Evolutionary conservation across 2,797 vertebrate species (phyloP), one percentile per base, ranked within the genome.

Genomic region (Naso thynnoides): DNA sequence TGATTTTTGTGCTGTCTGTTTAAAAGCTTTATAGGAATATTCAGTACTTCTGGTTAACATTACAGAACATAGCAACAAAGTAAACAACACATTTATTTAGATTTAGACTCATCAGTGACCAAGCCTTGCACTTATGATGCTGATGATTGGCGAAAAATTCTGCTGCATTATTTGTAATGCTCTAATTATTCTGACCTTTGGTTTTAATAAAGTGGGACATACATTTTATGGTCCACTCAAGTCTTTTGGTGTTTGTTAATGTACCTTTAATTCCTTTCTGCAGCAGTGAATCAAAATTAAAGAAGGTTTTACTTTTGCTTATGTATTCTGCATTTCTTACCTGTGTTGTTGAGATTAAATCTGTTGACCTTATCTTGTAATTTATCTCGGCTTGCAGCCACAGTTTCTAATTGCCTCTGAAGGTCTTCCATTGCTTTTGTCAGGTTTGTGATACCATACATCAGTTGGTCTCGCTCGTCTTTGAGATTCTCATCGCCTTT

Each of bases 401-500:
- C 0, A 11, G 26, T 4, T 8, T 63, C 45, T 27, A 68, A 70
- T 8, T 50, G 69, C 15, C 29, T 65, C 74, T 70, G 78, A 24
- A 85, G 77, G 2, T 7, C 18, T n/a, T 65, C 50, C 50, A 69
- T 21, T 16, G 70, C 73, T 50, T 44, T 41, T 6, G 38, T 53
- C 78, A 82, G n/a, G 38, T 58, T 70, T 55, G 13, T 60, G 54
- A 8, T 39, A 6, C 42, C 16, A 2, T 14, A 38, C 38, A 33
- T 64, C 45, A 87, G 33, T 8, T 70, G 66, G 19, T 79, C 56
- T 26, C 45, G 60, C 11, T 86, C 72, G 1, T 69, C 41, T 26
- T n/a, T 74, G 33, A 82, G n/a, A 3, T 36, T 3, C 4, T 76
- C 59, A 61, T 19, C 78, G 38, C 81, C 70, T 8, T 56, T 33